Percentiles rank a stretch among this genome's conserved stretches.
These are phyloP conservation scores for Spilogale gracilis DNA, from an alignment of 2,113 vertebrate species.

Conservation along the genomic window DNA sequence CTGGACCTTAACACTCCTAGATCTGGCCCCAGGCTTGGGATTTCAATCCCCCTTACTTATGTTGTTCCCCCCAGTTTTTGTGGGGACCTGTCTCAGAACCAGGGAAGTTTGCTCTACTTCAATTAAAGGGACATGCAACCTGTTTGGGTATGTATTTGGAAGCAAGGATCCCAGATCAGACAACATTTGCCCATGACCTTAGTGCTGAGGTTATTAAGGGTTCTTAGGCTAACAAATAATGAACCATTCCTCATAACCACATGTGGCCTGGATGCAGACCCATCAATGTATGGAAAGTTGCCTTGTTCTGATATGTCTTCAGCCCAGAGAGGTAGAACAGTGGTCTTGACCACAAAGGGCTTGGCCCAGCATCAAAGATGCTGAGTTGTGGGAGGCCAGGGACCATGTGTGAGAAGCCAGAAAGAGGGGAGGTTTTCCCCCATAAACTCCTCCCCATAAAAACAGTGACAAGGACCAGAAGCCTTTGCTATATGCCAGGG, in stretches of 20 bases:
- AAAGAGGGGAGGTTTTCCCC: constrained; percentile 63
- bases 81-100: not conserved
- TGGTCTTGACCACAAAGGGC: not conserved
- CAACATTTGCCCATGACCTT: not conserved
- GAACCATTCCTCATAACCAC: constrained; percentile 19
- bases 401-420: constrained; percentile 14
- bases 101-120: not conserved
- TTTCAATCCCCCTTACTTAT: not conserved
- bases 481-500: constrained; percentile 84
- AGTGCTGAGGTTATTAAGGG: constrained; percentile 25
- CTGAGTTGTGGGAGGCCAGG: not conserved
- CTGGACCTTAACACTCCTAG: not conserved
- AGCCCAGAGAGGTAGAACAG: not conserved
- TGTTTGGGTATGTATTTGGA: not conserved
- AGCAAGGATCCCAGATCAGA: not conserved
- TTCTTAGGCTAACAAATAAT: constrained; percentile 14
- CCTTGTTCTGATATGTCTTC: not conserved
- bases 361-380: not conserved
- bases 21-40: not conserved
- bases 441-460: constrained; percentile 63
- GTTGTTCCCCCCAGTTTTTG: not conserved
- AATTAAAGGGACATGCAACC: not conserved
- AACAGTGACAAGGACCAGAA: constrained; percentile 82
- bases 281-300: constrained; percentile 45
- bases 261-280: not conserved